Evolutionary conservation across 2,888 invertebrate species (phyloP).

Genomic region (Lithosia quadra): DNA sequence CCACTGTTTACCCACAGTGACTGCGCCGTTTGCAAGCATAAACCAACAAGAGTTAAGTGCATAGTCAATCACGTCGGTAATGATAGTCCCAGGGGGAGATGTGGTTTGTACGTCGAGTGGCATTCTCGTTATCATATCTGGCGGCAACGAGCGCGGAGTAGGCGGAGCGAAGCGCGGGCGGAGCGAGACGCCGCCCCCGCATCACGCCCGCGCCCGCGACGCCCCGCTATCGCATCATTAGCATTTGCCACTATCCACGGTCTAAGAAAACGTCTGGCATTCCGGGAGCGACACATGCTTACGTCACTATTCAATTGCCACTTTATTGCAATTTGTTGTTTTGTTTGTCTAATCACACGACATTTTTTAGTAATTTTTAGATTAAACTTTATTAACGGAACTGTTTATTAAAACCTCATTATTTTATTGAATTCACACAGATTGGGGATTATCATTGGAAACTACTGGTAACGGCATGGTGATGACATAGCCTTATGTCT

Average conservation of each 20-base stretch:
- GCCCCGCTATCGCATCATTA: slow-evolving; percentile 84
- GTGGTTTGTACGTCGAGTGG: slow-evolving; percentile 76
- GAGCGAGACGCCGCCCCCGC: slow-evolving; percentile 48
- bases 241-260: slow-evolving; percentile 88
- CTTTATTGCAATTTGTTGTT: no score
- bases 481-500: no score
- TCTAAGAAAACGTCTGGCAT: no score
- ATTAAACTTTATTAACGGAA: no score
- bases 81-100: slow-evolving; percentile 79
- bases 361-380: no score
- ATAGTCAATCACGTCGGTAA: slow-evolving; percentile 82
- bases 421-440: no score
- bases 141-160: slow-evolving; percentile 51
- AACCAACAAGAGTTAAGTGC: slow-evolving; percentile 76
- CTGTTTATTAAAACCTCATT: no score
- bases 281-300: no score
- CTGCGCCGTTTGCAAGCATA: slow-evolving; percentile 34
- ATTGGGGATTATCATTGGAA: no score
- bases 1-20: neutral
- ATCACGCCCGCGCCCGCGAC: slow-evolving; percentile 52
- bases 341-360: no score
- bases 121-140: slow-evolving; percentile 82
- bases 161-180: slow-evolving; percentile 45
- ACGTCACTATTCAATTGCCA: no score
- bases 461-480: no score